phyloP scores from a whole-genome alignment of 2,888 invertebrate genomes.

The Papilio protenor region DNA sequence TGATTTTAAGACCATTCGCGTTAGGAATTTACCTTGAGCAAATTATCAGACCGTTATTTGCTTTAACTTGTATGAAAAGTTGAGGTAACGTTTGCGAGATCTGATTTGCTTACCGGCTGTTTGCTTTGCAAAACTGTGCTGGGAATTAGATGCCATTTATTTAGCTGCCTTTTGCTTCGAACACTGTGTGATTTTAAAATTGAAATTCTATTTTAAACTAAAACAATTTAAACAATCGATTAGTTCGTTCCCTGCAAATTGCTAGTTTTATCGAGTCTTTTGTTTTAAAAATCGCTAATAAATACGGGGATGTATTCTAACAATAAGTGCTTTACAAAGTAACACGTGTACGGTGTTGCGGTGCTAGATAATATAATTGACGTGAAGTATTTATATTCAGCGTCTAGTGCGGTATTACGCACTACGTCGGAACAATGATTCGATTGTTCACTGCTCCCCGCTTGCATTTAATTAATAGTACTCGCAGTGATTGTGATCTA shows the following conservation, averaged over 20 bases:
- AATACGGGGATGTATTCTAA: neutral
- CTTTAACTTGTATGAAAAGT: constrained; percentile 42
- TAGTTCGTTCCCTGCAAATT: neutral
- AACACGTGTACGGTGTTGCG: constrained; percentile 8
- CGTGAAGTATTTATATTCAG: constrained; percentile 21
- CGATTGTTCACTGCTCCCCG: constrained; percentile 36
- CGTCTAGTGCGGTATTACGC: constrained; percentile 25
- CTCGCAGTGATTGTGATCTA: constrained; percentile 19
- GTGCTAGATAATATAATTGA: constrained; percentile 24
- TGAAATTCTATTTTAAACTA: neutral
- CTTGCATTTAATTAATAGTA: constrained; percentile 40
- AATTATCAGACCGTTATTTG: constrained; percentile 41
- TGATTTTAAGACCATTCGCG: constrained; percentile 26
- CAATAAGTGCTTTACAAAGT: neutral
- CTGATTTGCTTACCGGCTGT: constrained; percentile 35
- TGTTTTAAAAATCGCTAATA: neutral
- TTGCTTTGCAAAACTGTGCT: constrained; percentile 40
- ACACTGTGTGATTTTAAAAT: constrained; percentile 3
- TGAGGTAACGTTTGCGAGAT: constrained; percentile 41
- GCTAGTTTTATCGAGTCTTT: neutral
- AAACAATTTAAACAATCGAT: neutral
- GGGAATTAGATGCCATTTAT: constrained; percentile 40
- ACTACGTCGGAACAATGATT: constrained; percentile 36
- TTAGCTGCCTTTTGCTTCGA: constrained; percentile 23
- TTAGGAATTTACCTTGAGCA: constrained; percentile 35